Conservation (phyloP, 1,140 invertebrate genomes). For the Mya arenaria region DNA sequence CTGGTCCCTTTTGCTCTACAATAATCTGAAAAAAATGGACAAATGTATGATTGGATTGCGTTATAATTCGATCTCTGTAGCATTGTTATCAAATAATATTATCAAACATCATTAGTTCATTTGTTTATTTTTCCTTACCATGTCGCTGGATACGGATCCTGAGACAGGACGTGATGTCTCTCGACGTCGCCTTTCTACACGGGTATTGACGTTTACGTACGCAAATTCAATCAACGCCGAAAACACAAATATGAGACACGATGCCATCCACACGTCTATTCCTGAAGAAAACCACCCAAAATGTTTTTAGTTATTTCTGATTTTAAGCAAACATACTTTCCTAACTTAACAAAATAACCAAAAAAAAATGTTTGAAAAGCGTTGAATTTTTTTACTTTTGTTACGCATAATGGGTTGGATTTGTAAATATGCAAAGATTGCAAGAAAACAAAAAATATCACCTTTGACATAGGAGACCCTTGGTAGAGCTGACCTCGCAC, state of each 20-base stretch:
- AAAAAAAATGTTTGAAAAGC: too few relatives aligned
- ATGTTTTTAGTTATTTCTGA: too few relatives aligned
- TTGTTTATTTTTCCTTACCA: background rate
- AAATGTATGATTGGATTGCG: background rate
- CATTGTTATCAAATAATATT: background rate
- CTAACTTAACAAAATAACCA: too few relatives aligned
- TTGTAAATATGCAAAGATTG: too few relatives aligned
- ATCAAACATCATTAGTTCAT: background rate
- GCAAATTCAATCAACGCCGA: conserved; percentile 78
- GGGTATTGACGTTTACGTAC: conserved; percentile 74
- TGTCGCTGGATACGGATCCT: too few relatives aligned
- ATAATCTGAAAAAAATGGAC: background rate
- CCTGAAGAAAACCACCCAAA: conserved; percentile 31
- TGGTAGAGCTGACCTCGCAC: conserved; percentile 69
- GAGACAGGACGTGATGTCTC: background rate
- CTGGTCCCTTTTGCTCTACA: background rate
- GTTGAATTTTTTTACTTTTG: too few relatives aligned
- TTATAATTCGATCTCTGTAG: background rate
- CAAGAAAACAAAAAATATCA: too few relatives aligned
- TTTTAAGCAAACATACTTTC: too few relatives aligned
- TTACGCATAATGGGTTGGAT: too few relatives aligned
- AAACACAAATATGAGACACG: conserved; percentile 75
- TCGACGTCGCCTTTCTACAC: conserved; percentile 53
- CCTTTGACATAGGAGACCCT: conserved; percentile 83
- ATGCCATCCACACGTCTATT: conserved; percentile 75